A percentile compares a stretch with the other conserved stretches of the same genome.
phyloP scores from a whole-genome alignment of 2,888 invertebrate genomes.

The Sminthurides aquaticus region DNA sequence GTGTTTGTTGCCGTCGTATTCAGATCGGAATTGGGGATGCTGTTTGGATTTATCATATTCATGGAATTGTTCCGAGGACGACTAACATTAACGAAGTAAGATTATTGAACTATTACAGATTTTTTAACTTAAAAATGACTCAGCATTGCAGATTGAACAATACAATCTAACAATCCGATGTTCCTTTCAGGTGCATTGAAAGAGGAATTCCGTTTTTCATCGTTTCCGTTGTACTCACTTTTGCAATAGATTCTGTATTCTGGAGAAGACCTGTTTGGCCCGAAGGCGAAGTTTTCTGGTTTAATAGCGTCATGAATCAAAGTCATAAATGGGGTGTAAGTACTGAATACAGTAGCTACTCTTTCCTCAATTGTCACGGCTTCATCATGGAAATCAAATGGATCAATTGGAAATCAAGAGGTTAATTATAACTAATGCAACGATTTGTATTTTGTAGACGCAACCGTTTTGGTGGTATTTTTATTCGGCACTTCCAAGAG shows the following conservation, averaged over 20 bases:
- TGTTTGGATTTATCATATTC: conserved; percentile 76
- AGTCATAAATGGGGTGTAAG: conserved; percentile 93
- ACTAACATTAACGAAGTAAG: conserved; percentile 61
- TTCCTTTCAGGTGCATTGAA: conserved; percentile 59
- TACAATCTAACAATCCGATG: conserved; percentile 16
- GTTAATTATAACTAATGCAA: no score
- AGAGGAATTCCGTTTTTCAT: conserved; percentile 65
- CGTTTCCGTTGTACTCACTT: conserved; percentile 60
- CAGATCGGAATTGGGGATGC: conserved; percentile 76
- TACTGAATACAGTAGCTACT: no score
- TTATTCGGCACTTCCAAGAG: conserved; percentile 90
- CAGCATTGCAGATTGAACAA: background rate
- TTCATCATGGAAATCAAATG: no score
- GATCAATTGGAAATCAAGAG: no score
- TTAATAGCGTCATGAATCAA: conserved; percentile 86
- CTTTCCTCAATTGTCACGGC: no score
- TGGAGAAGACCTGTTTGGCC: conserved; percentile 91
- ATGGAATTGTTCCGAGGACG: conserved; percentile 67
- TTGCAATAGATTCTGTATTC: conserved; percentile 81
- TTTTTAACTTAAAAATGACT: background rate
- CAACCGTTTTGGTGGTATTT: conserved; percentile 97
- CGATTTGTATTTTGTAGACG: conserved; percentile 55
- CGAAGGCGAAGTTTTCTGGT: conserved; percentile 94
- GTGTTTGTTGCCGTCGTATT: conserved; percentile 84
- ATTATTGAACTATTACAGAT: conserved; percentile 28